These are phyloP conservation scores for Alligator sinensis DNA, from an alignment of 2,113 vertebrate genomes.

Conservation along the genomic window DNA sequence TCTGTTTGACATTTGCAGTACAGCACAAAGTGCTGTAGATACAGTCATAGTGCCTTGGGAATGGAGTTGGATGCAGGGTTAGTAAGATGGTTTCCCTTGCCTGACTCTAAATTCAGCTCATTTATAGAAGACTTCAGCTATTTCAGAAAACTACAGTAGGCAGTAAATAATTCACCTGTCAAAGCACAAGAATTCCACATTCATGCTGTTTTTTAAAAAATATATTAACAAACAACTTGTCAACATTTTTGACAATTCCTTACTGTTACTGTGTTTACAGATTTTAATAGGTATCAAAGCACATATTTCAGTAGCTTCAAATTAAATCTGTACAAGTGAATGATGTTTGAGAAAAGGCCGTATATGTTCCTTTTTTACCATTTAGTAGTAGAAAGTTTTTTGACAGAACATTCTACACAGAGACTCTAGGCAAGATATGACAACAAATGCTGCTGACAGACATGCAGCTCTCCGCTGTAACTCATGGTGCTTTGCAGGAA, in stretches of 20 bases:
- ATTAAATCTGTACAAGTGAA: constrained; percentile 46
- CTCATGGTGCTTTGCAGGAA: no score
- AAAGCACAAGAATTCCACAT: constrained; percentile 26
- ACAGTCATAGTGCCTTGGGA: constrained; percentile 82
- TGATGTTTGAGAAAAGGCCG: constrained; percentile 16
- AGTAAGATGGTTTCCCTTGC: constrained; percentile 76
- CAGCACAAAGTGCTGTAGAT: constrained; percentile 83
- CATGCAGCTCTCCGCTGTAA: no score
- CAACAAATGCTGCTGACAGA: neutral
- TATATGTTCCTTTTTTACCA: constrained; percentile 22
- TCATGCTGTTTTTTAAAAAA: constrained; percentile 53
- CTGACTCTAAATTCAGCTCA: constrained; percentile 79
- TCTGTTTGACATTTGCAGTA: constrained; percentile 83
- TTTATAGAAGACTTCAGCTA: constrained; percentile 76
- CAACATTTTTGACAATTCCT: constrained; percentile 59
- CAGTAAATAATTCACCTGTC: constrained; percentile 68
- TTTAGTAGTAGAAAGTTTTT: constrained; percentile 1
- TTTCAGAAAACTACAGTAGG: constrained; percentile 46
- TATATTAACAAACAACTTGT: constrained; percentile 60
- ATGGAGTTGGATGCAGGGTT: constrained; percentile 73
- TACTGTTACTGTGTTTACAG: constrained; percentile 58
- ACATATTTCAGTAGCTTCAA: constrained; percentile 49
- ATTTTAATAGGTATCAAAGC: constrained; percentile 63
- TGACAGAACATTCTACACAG: neutral
- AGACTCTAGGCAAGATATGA: neutral